These are phyloP conservation scores for Ornithoptera alexandrae DNA, from an alignment of 2,888 invertebrate species.

Conservation along the genomic window DNA sequence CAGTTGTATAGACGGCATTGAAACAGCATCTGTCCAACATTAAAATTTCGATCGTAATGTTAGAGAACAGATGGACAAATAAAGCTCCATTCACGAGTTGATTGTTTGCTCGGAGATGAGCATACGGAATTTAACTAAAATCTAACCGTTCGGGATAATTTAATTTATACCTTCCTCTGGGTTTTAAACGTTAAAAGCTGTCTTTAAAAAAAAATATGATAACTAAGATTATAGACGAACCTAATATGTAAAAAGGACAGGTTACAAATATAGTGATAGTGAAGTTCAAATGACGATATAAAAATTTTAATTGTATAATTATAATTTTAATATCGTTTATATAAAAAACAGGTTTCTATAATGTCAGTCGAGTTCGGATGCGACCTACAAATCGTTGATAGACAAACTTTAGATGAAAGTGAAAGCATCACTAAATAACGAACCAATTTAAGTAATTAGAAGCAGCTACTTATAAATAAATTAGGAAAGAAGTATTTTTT, in stretches of 20 bases:
- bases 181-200: too few species aligned
- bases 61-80: conserved; percentile 58
- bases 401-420: conserved; percentile 24
- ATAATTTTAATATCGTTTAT: neutral
- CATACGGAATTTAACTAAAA: conserved; percentile 10
- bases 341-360: conserved; percentile 21
- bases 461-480: neutral
- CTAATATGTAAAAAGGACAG: conserved; percentile 9
- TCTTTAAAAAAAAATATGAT: neutral
- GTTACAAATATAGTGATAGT: conserved; percentile 20
- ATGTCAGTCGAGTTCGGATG: conserved; percentile 10
- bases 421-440: conserved; percentile 26
- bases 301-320: conserved; percentile 12
- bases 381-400: conserved; percentile 22
- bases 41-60: conserved; percentile 42
- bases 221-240: neutral
- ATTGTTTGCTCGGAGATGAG: conserved; percentile 22
- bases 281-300: conserved; percentile 15
- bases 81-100: conserved; percentile 33
- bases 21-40: conserved; percentile 45
- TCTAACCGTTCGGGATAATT: too few species aligned
- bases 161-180: too few species aligned
- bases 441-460: conserved; percentile 22
- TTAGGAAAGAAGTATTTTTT: neutral
- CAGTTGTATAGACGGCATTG: conserved; percentile 35